Percentiles rank a stretch among this genome's conserved stretches.
These are phyloP conservation scores for Netelia fuscicornis DNA, from an alignment of 2,888 invertebrate genomes.

Conservation along the genomic window DNA sequence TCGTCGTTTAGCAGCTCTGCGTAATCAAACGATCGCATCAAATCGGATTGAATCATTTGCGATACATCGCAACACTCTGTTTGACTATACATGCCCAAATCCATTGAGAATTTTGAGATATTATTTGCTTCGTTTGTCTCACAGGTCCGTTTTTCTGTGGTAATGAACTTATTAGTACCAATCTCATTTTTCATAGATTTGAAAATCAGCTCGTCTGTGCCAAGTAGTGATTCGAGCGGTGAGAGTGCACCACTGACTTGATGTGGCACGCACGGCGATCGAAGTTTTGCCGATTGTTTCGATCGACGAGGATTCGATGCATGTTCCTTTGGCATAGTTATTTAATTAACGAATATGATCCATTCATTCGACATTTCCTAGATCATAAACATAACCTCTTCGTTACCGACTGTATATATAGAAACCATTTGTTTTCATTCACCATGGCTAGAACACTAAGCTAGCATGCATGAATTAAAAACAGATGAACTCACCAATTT, in stretches of 20 bases:
- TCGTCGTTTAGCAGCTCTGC: slow-evolving; percentile 16
- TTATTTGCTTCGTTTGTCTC: not conserved
- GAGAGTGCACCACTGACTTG: slow-evolving; percentile 8
- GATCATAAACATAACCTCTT: slow-evolving; percentile 13
- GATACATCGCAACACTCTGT: slow-evolving; percentile 45
- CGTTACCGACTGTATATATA: not conserved
- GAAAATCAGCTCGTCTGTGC: slow-evolving; percentile 44
- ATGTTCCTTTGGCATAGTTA: slow-evolving; percentile 45
- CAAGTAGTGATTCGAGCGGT: slow-evolving; percentile 20
- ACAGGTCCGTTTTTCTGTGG: not conserved
- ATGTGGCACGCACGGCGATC: not conserved
- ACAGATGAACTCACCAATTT: not conserved
- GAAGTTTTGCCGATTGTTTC: not conserved
- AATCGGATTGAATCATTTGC: slow-evolving; percentile 52
- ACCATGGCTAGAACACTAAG: slow-evolving; percentile 10
- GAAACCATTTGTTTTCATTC: not conserved
- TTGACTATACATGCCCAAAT: not conserved
- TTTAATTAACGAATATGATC: not conserved
- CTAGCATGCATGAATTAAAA: not conserved
- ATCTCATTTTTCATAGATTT: slow-evolving; percentile 15
- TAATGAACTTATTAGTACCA: not conserved
- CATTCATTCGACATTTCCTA: not conserved
- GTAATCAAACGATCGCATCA: slow-evolving; percentile 24
- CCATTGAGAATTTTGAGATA: slow-evolving; percentile 11
- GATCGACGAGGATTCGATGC: slow-evolving; percentile 6